These are phyloP conservation scores for Diadegma fenestrale DNA, from an alignment of 2,888 invertebrate species.

Conservation along the genomic window DNA sequence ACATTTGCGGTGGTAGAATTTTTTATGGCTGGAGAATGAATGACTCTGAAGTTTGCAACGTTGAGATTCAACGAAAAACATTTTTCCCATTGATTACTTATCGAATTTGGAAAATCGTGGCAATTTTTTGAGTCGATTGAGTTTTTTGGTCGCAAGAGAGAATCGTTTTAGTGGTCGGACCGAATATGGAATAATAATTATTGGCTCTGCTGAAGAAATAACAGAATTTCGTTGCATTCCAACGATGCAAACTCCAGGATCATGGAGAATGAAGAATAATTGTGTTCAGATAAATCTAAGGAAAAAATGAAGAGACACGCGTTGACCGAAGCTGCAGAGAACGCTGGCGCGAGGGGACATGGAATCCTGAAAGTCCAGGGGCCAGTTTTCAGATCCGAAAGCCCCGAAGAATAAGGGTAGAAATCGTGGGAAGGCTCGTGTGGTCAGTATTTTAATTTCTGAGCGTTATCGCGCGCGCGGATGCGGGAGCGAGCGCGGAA, in stretches of 20 bases:
- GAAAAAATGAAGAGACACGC: neutral
- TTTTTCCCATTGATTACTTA: no score
- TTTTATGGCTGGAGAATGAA: no score
- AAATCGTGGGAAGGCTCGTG: conserved; percentile 72
- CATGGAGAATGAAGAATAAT: neutral
- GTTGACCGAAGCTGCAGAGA: neutral
- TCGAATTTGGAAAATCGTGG: no score
- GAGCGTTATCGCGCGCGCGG: conserved; percentile 82
- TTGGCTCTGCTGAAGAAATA: no score
- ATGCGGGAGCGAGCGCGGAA: conserved; percentile 48
- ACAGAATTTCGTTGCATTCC: no score
- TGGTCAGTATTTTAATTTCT: conserved; percentile 84
- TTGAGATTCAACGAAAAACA: no score
- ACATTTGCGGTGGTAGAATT: no score
- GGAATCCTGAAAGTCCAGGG: neutral
- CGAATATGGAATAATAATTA: no score
- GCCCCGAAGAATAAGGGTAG: conserved; percentile 57
- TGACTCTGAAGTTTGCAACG: no score
- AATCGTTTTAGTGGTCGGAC: neutral
- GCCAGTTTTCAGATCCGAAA: conserved; percentile 32
- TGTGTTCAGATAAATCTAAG: neutral
- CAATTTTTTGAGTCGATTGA: no score
- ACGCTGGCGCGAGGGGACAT: neutral
- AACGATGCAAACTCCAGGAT: no score
- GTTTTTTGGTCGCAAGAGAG: no score